Base-by-base conservation (phyloP, 2,797 vertebrate genomes). In the Pterois miles region DNA sequence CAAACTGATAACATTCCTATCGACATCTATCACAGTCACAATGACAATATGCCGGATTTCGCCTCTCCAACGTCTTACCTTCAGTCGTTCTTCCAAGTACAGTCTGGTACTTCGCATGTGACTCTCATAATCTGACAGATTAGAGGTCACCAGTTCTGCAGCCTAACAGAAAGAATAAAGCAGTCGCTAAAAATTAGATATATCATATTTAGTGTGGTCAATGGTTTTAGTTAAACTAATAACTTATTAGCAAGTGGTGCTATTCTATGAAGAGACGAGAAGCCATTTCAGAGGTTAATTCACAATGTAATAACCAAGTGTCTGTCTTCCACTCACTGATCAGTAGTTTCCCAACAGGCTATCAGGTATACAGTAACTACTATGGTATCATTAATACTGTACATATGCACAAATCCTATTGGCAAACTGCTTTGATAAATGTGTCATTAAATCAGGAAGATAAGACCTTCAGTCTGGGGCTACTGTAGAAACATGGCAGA, bases 81-180 rank as follows among this genome's bases (percentile, higher is more conserved):
- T 83, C 71, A 99, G 94, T 36, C 68, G 93, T 65, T 96, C 92
- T 85, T 99, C 98, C 91, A 99, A 82, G 88, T 99, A 97, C 65
- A 96, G 92, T 23, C 94, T 95, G 58, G 95, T 86, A 1, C 92
- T 94, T 66, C 3, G 80, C 96, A 99, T 97, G 8, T 97, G 97
- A 88, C 89, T 89, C 81, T 96, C 93, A 0, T 99, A 97, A 3
- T 88, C 82, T 4, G 95, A 87, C 38, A 96, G 94, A 87, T 97
- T 95, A 67, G 87, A 76, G 11, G 76, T 93, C 82, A 99, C 98
- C 76, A 99, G 89, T 67, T 99, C 97, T 11, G 98, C 97, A 20
- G 97, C 98, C 98, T 99, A 65, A 59, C 56, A 78, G 20, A 88
- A 38, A 89, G 0, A 53, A 64, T 7, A 46, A 23, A 71, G 59